Evolutionary conservation across 2,797 vertebrate species (phyloP).

Genomic region (Leucoraja ocellata): DNA sequence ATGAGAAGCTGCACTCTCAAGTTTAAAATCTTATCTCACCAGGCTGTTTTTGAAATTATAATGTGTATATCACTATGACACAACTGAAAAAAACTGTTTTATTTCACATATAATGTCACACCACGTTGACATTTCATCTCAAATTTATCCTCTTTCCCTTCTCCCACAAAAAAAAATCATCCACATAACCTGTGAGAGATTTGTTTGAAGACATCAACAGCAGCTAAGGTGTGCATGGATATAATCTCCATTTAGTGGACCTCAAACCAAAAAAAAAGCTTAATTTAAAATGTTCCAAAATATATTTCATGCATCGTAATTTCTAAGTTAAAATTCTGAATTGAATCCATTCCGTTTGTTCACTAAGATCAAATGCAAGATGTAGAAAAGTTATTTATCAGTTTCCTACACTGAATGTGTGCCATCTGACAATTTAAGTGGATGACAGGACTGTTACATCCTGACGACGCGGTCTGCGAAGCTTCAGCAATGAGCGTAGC

Average conservation of each 20-base stretch:
- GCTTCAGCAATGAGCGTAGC: too few species aligned
- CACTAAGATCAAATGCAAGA: background rate
- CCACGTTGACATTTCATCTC: background rate
- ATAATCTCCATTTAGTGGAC: background rate
- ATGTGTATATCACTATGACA: conserved; percentile 15
- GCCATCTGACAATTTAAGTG: background rate
- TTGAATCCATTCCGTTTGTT: background rate
- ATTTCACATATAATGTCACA: background rate
- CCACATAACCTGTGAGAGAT: conserved; percentile 3
- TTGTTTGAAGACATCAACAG: background rate
- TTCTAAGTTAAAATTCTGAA: background rate
- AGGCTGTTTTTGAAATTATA: conserved; percentile 27
- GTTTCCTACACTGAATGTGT: background rate
- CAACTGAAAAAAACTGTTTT: conserved; percentile 21
- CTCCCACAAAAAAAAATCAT: background rate
- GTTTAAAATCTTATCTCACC: conserved; percentile 25
- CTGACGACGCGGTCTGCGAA: too few species aligned
- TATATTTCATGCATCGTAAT: background rate
- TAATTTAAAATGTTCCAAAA: background rate
- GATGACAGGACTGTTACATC: background rate
- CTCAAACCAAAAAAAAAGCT: background rate
- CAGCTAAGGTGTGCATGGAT: background rate
- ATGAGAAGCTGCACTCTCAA: background rate
- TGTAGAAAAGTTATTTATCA: background rate
- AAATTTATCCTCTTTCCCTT: background rate